Evolutionary conservation across 2,888 invertebrate species (phyloP).

Genomic region (Chydorus sphaericus): DNA sequence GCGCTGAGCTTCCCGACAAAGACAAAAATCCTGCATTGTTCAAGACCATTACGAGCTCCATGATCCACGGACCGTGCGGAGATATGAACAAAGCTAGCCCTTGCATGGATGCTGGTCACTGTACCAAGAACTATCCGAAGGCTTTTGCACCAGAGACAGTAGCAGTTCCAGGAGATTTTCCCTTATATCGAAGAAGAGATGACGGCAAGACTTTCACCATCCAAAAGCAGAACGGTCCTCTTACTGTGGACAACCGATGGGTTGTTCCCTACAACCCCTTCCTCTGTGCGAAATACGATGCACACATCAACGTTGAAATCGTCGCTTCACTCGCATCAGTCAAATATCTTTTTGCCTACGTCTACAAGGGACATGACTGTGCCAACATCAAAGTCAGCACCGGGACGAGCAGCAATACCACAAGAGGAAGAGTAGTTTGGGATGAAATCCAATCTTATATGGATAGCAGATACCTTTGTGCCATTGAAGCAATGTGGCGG

Average conservation of each 20-base stretch:
- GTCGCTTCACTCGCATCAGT: slow-evolving; percentile 20
- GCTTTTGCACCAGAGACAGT: background rate
- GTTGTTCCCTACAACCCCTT: slow-evolving; percentile 28
- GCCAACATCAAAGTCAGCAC: background rate
- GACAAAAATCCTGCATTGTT: background rate
- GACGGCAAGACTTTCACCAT: background rate
- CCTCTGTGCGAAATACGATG: slow-evolving; percentile 24
- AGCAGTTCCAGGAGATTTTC: background rate
- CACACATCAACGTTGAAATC: slow-evolving; percentile 29
- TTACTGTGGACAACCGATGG: slow-evolving; percentile 24
- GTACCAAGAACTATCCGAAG: background rate
- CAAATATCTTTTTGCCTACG: slow-evolving; percentile 22
- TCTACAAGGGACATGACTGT: background rate
- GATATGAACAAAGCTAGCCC: background rate
- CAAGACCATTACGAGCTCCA: background rate
- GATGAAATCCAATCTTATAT: slow-evolving; percentile 18
- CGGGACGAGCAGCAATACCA: too few species aligned
- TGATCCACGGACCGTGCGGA: background rate
- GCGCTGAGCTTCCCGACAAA: background rate
- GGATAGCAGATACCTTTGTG: slow-evolving; percentile 24
- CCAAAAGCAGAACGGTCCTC: background rate
- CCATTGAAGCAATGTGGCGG: slow-evolving; percentile 25
- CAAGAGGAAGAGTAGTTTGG: background rate
- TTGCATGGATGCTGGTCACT: background rate
- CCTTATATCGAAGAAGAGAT: background rate